These are phyloP conservation scores for Drosophila tsacasi DNA, from an alignment of 1,140 invertebrate genomes.

Conservation along the genomic window DNA sequence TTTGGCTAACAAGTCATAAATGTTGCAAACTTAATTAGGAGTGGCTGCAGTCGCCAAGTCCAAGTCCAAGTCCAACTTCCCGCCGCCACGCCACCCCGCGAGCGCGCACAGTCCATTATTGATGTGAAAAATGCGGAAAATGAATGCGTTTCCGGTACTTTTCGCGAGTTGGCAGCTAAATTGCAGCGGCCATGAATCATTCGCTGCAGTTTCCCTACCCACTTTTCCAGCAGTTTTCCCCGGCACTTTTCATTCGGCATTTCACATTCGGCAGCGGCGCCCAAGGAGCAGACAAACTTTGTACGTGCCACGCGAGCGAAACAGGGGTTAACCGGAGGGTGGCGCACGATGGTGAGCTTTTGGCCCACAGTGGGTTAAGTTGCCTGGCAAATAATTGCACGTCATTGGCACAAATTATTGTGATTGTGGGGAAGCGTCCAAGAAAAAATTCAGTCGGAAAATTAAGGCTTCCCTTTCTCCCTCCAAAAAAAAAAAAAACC, in stretches of 20 bases:
- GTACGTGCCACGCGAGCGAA: conserved; percentile 66
- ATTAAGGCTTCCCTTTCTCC: background rate
- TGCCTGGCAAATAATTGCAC: conserved; percentile 74
- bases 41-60: conserved; percentile 27
- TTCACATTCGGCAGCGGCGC: conserved; percentile 48
- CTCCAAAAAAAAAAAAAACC: background rate
- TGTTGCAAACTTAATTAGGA: conserved; percentile 79
- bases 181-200: conserved; percentile 79
- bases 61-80: background rate
- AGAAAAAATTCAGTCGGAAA: background rate
- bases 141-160: conserved; percentile 83
- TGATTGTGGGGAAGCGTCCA: conserved; percentile 8
- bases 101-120: conserved; percentile 68
- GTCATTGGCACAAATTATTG: conserved; percentile 80
- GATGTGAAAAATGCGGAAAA: conserved; percentile 83
- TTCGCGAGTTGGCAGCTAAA: conserved; percentile 82
- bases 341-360: no score
- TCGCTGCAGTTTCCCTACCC: conserved; percentile 27
- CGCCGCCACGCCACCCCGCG: background rate
- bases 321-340: background rate
- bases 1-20: conserved; percentile 74
- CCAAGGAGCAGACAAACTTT: conserved; percentile 73
- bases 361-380: conserved; percentile 32
- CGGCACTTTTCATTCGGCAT: conserved; percentile 26
- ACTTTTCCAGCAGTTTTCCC: conserved; percentile 19